Percentiles rank a stretch among this genome's conserved stretches.
These are phyloP conservation scores for Eonycteris spelaea DNA, from an alignment of 2,113 vertebrate genomes.

Conservation along the genomic window DNA sequence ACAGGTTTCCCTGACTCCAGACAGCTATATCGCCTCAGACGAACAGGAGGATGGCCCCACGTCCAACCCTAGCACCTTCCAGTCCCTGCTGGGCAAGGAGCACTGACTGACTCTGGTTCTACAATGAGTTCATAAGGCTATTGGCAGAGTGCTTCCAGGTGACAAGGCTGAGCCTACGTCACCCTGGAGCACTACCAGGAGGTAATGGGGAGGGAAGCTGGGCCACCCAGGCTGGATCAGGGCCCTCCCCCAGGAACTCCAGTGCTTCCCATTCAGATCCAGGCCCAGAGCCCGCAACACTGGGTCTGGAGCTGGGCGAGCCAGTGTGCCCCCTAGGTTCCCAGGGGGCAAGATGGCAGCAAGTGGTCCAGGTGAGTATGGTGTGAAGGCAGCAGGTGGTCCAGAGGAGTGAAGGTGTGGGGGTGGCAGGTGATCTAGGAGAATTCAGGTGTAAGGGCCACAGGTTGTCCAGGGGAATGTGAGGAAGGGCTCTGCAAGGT, in stretches of 20 bases:
- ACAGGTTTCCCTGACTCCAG: neutral
- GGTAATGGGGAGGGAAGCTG: neutral
- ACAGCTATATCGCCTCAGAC: constrained; percentile 42
- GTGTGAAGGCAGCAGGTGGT: neutral
- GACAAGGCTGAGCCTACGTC: constrained; percentile 45
- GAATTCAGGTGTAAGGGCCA: too few relatives aligned
- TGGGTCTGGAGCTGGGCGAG: constrained; percentile 53
- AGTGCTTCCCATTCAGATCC: constrained; percentile 47
- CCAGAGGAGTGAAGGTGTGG: neutral
- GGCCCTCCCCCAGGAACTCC: neutral
- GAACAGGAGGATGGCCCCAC: constrained; percentile 64
- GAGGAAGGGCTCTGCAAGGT: neutral
- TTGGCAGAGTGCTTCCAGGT: constrained; percentile 34
- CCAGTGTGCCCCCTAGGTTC: neutral
- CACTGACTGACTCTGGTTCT: constrained; percentile 7
- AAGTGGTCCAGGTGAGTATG: too few relatives aligned
- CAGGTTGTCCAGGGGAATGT: neutral
- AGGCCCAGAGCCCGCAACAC: constrained; percentile 57
- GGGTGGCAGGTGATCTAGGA: too few relatives aligned
- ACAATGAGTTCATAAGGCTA: constrained; percentile 40
- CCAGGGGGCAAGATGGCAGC: neutral
- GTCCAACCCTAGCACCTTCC: constrained; percentile 50
- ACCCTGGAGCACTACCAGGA: constrained; percentile 36
- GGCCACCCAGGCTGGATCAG: neutral
- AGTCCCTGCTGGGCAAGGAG: constrained; percentile 54